A percentile compares a stretch with the other conserved stretches of the same genome.
Conservation (phyloP, 2,888 invertebrate species). For the Orchesellides sinensis region DNA sequence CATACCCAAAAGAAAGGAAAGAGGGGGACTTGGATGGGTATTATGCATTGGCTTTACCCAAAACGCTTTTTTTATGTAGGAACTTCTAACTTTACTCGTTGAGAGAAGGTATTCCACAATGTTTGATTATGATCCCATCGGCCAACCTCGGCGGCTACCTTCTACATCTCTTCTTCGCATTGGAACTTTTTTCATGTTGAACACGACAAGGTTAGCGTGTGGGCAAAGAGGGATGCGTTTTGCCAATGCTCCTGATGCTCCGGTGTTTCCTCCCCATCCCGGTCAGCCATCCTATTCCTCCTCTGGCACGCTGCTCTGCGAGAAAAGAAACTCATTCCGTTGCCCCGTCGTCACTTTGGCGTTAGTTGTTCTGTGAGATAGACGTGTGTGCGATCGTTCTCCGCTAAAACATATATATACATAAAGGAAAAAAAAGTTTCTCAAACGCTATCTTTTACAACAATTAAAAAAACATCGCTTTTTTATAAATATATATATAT, state of each 20-base stretch:
- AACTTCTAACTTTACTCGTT: background rate
- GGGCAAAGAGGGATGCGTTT: slow-evolving; percentile 61
- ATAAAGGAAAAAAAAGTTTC: slow-evolving; percentile 29
- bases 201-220: slow-evolving; percentile 60
- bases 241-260: slow-evolving; percentile 56
- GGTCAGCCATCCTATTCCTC: slow-evolving; percentile 66
- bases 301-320: slow-evolving; percentile 24
- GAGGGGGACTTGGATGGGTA: slow-evolving; percentile 30
- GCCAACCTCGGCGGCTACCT: slow-evolving; percentile 61
- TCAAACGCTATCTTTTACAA: background rate
- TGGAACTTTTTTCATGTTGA: slow-evolving; percentile 17
- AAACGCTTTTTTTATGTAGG: background rate
- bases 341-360: slow-evolving; percentile 66
- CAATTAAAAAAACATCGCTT: background rate
- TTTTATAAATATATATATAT: background rate
- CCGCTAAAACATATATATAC: background rate
- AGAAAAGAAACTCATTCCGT: slow-evolving; percentile 65
- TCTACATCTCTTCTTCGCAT: background rate
- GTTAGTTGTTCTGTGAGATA: slow-evolving; percentile 64
- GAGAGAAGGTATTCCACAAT: slow-evolving; percentile 5
- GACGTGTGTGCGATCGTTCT: slow-evolving; percentile 61
- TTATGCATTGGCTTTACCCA: slow-evolving; percentile 23
- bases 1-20: slow-evolving; percentile 22
- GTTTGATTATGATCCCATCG: slow-evolving; percentile 43
- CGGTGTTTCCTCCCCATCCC: slow-evolving; percentile 64